These are phyloP conservation scores for Tympanuchus pallidicinctus DNA, from an alignment of 2,113 vertebrate genomes.

Conservation along the genomic window DNA sequence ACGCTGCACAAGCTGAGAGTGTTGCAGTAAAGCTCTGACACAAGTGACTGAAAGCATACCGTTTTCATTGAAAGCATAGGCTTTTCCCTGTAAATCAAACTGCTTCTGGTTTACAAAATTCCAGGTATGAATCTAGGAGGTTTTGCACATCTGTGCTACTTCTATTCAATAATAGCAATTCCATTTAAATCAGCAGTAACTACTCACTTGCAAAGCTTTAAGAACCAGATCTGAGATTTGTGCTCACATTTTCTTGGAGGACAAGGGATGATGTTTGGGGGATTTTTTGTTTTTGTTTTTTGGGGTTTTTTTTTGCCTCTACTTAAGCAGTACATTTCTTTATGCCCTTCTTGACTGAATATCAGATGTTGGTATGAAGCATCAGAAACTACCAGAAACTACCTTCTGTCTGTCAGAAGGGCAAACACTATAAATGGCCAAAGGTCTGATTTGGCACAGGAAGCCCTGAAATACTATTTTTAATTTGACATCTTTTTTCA, in stretches of 20 bases:
- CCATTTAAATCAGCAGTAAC: background rate
- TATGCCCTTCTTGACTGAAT: constrained; percentile 24
- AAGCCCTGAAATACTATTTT: constrained; percentile 42
- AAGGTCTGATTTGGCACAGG: constrained; percentile 57
- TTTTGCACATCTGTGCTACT: background rate
- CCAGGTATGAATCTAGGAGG: background rate
- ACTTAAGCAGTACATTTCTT: constrained; percentile 10
- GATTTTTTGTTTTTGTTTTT: background rate
- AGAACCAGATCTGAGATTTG: background rate
- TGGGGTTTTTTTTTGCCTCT: background rate
- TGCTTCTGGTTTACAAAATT: background rate
- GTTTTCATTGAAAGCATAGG: background rate
- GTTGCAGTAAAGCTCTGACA: background rate
- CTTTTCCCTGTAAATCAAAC: background rate
- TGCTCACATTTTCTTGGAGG: background rate
- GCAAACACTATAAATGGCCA: constrained; percentile 54
- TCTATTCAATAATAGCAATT: background rate
- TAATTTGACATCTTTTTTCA: constrained; percentile 58
- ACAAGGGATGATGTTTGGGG: fast-evolving
- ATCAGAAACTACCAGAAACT: constrained; percentile 34
- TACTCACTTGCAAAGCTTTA: background rate
- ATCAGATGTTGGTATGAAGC: constrained; percentile 20
- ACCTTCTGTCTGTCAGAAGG: constrained; percentile 11
- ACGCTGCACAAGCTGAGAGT: background rate
- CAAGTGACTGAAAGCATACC: background rate